Base-by-base conservation (phyloP, 2,888 invertebrate genomes). In the Colletes collaris region DNA sequence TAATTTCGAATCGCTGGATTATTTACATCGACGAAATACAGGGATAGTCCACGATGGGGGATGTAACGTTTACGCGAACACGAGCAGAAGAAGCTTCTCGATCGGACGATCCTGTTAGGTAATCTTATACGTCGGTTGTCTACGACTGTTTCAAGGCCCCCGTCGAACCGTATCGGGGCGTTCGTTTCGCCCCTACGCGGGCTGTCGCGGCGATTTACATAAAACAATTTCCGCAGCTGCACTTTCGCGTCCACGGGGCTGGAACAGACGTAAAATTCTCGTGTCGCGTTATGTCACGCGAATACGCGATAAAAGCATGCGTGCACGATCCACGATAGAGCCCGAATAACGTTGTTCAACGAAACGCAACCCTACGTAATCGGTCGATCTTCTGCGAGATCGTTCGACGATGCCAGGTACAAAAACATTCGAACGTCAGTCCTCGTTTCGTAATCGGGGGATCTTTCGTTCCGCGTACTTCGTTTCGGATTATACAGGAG, bases 141-240 rank as follows among this genome's bases (percentile, higher is more conserved):
- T 35, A 40, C 62, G 71, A 71, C 56, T 71, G 58, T 75, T 63
- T 56, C 19, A n/a, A 11, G 46, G 37, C 40, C 59, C 59, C n/a
- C 49, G 69, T 60, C 73, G 73, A 69, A 73, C 46, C 37, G 69
- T 60, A 73, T 73, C 73, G 69, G 52, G 27, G 1, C 68, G 69
- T 60, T 60, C 60, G 46, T 73, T 69, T 59, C 68, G 60, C 19
- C 44, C 60, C 46, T 60, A 55, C 60, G 53, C 69, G 60, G 53
- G 53, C 46, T 19, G 19, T 44, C 46, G 35, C n/a, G 1, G 44
- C 68, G 19, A 73, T 73, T 73, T 73, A 53, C 73, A 73, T 73
- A 73, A 73, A 73, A 73, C 73, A 73, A 73, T 73, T 73, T 73
- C 73, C 73, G 73, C 35, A 73, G 69, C 53, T 73, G 73, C 73